Evolutionary conservation across 2,797 vertebrate genomes (phyloP), one percentile per base, ranked within the genome.

Genomic region (Bovichtus diacanthus): DNA sequence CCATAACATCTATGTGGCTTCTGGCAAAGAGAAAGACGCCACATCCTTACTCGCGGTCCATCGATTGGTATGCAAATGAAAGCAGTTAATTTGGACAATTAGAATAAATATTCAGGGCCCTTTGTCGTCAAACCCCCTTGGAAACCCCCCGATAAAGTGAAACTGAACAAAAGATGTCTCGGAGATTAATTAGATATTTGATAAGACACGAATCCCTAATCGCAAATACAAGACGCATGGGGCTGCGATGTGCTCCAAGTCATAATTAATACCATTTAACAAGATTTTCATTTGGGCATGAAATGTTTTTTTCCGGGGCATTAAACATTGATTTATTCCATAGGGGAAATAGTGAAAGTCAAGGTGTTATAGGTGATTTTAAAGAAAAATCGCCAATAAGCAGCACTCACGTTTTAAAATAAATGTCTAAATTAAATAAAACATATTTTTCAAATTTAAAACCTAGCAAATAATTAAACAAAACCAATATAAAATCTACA

Each of bases 101-200:
- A 98, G 97, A 99, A 99, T 96, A 95, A 97, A 99, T 97, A 97
- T 98, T 98, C 97, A 97, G 95, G 95, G 96, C 94, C 95, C 96
- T 96, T 98, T 99, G 97, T 99, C 96, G 95, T 95, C 76, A 95
- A 96, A 95, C 96, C 96, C 96, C 97, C 86, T 93, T 81, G 96
- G 97, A 98, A 96, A 95, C 95, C 95, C 95, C 94, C 94, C 94
- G 96, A 97, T 97, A 98, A 98, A 98, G 96, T 97, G 96, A 96
- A 96, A 94, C 90, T 96, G 97, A 97, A 99, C 97, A 98, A 99
- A 98, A 98, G 97, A 98, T 97, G 97, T 97, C 97, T 97, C 96
- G 95, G 96, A 98, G 97, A 99, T 98, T 98, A 99, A 99, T 99
- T 99, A 98, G 98, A 98, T 98, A 98, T 99, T 98, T 99, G 98